Conservation (phyloP, 2,888 invertebrate species). For the Oligia fasciuncula region DNA sequence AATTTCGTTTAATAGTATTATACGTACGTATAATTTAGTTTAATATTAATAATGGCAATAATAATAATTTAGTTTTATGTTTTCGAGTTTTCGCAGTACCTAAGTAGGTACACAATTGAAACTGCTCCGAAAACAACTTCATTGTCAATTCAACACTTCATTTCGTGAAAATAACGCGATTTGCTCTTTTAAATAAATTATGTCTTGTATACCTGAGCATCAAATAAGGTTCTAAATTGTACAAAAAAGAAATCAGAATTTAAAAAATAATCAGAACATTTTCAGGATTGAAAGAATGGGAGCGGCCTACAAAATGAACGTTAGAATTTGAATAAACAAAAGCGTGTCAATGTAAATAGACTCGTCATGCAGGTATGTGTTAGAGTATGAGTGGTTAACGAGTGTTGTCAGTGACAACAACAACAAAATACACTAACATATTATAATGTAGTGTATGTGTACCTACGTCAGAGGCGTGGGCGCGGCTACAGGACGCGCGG, state of each 20-base stretch:
- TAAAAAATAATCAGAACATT: conserved; percentile 69
- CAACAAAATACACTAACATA: conserved; percentile 32
- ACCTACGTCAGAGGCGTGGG: conserved; percentile 15
- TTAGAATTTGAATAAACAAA: conserved; percentile 38
- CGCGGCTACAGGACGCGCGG: conserved; percentile 20
- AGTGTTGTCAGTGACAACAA: conserved; percentile 50
- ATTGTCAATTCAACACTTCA: conserved; percentile 77
- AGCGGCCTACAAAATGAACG: conserved; percentile 30
- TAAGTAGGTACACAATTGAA: conserved; percentile 24
- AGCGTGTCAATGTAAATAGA: conserved; percentile 49
- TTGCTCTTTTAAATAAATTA: conserved; percentile 78
- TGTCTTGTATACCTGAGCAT: conserved; percentile 70
- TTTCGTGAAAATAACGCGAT: conserved; percentile 77
- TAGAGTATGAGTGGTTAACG: conserved; percentile 44
- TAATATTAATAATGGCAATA: conserved; percentile 23
- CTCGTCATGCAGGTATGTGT: conserved; percentile 39
- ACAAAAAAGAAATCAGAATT: conserved; percentile 68
- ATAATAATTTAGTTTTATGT: conserved; percentile 39
- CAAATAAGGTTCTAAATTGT: conserved; percentile 73
- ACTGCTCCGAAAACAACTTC: conserved; percentile 66
- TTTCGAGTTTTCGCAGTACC: conserved; percentile 24
- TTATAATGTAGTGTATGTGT: conserved; percentile 13
- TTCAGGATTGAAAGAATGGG: conserved; percentile 42
- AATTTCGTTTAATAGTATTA: conserved; percentile 3
- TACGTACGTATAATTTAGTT: background rate